Evolutionary conservation across 2,797 vertebrate species (phyloP), one percentile per base, ranked within the genome.

Genomic region (Orientallactaga sibirica): DNA sequence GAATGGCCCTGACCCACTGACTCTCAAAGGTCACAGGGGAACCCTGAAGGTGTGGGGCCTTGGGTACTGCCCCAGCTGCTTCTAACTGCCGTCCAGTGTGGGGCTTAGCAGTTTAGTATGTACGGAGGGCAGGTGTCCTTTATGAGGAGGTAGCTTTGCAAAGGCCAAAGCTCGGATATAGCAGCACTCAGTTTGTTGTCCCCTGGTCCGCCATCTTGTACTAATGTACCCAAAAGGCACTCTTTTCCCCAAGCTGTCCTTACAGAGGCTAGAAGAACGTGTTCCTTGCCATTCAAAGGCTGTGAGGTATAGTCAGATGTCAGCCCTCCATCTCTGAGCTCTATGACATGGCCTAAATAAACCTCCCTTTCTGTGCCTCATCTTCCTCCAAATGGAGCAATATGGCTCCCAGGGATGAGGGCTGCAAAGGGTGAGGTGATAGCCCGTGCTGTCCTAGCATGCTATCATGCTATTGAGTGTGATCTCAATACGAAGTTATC

Each of bases 141-240:
- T 7, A 16, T 9, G 61, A 41, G 67, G 68, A 74, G 62, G 14
- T 2, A 20, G 37, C 55, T 1, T 11, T 55, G n/a, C 8, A 20
- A 80, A 12, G 43, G 61, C 64, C 16, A 7, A 12, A 37, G 37
- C 19, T 16, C 43, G 9, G 62, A 64, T 25, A 25, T 24, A 2
- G 62, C 7, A 0, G 37, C 82, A 18, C 37, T 18, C 6, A 8
- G n/a, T 55, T 29, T 27, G 12, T 9, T 2, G 3, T 73, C 9
- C 1, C 25, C 52, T 9, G 33, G n/a, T 16, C 29, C 52, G 22
- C 0, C 2, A 0, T 41, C 3, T 7, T 0, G 0, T 62, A 1
- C 3, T 16, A 14, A 55, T 8, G 52, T 16, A 37, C 18, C 24
- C 22, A 22, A 68, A 52, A 58, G 33, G 25, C 4, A 20, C 15